Percentiles rank a stretch among this genome's conserved stretches.
These are phyloP conservation scores for Acheta domesticus DNA, from an alignment of 2,888 invertebrate species.

Conservation along the genomic window DNA sequence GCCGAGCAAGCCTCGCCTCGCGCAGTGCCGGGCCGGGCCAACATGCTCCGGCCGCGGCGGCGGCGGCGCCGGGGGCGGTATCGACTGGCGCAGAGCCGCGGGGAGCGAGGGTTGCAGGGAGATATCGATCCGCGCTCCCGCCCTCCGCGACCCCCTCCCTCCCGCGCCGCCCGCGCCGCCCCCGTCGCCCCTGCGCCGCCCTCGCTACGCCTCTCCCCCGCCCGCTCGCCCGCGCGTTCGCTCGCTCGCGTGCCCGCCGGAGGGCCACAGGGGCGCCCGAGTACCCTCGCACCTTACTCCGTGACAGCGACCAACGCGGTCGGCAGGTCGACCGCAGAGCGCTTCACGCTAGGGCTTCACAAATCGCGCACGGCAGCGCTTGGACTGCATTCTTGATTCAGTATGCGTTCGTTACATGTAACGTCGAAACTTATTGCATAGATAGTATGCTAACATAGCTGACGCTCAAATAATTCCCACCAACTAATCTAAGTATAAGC, in stretches of 20 bases:
- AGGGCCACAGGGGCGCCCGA: background rate
- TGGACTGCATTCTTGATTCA: too few species aligned
- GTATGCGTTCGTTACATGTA: too few species aligned
- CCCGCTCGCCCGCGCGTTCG: background rate
- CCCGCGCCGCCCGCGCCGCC: background rate
- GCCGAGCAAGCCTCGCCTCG: too few species aligned
- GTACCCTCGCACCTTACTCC: too few species aligned
- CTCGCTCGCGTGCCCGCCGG: background rate
- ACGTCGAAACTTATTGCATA: too few species aligned
- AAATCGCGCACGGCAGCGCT: too few species aligned
- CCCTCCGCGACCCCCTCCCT: background rate
- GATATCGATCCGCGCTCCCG: background rate
- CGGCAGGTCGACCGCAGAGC: too few species aligned
- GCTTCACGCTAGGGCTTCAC: too few species aligned
- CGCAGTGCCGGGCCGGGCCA: background rate
- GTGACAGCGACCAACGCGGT: too few species aligned
- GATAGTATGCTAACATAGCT: too few species aligned
- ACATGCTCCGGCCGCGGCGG: background rate
- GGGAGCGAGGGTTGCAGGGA: slow-evolving; percentile 1
- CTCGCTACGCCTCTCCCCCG: background rate
- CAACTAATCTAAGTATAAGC: too few species aligned
- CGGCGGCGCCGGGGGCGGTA: background rate
- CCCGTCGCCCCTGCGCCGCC: background rate
- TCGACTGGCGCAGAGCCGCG: background rate
- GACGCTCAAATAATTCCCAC: too few species aligned